phyloP scores from a whole-genome alignment of 2,113 vertebrate genomes.

The Perccottus glenii region DNA sequence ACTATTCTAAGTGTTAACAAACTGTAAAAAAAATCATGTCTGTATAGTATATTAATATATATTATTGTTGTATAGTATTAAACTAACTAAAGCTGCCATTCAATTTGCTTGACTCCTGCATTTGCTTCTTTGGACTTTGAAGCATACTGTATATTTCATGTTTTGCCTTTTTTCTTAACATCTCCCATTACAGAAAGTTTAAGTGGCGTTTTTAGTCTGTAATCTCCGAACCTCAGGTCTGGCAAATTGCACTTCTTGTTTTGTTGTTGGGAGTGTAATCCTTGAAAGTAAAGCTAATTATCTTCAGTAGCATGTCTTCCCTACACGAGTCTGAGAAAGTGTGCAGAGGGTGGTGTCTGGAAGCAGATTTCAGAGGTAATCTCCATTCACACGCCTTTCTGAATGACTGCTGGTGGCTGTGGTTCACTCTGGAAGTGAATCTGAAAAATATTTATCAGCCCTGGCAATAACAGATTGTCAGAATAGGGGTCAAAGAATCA shows the following conservation, averaged over 20 bases:
- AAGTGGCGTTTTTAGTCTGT: constrained; percentile 35
- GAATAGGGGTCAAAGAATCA: constrained; percentile 52
- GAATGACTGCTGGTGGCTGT: constrained; percentile 55
- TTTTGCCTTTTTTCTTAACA: constrained; percentile 17
- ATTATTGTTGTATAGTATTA: too few species aligned
- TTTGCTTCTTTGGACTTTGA: too few species aligned
- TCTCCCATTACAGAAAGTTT: constrained; percentile 45
- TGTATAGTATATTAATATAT: too few species aligned
- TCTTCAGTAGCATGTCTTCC: constrained; percentile 61
- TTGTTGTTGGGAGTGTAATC: constrained; percentile 64
- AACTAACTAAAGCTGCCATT: too few species aligned
- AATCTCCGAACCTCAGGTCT: constrained; percentile 40
- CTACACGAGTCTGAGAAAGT: constrained; percentile 61
- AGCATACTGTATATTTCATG: neutral
- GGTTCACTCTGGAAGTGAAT: constrained; percentile 46
- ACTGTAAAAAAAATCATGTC: too few species aligned
- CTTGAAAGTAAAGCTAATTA: constrained; percentile 70
- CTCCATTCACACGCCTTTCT: constrained; percentile 48
- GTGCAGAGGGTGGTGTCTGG: constrained; percentile 57
- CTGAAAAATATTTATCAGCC: constrained; percentile 39
- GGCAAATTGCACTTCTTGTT: constrained; percentile 46
- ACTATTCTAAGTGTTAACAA: too few species aligned
- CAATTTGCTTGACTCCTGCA: too few species aligned
- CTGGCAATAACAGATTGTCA: constrained; percentile 39
- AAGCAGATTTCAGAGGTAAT: constrained; percentile 61